phyloP scores from a whole-genome alignment of 2,113 vertebrate species.

The Hypomesus transpacificus region DNA sequence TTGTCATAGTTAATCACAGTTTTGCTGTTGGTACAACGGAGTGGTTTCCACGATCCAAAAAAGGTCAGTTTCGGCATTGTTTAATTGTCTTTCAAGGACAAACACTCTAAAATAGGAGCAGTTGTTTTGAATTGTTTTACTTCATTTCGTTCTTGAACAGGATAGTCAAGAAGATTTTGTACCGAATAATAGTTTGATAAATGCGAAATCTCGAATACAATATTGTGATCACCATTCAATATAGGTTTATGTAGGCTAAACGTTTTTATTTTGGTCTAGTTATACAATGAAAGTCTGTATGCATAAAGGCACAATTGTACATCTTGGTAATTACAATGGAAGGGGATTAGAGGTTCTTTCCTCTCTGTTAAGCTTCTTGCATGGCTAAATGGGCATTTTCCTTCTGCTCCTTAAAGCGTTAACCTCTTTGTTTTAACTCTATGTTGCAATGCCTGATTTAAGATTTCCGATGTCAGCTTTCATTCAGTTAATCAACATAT shows the following conservation, averaged over 20 bases:
- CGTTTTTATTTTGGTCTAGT: conserved; percentile 6
- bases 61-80: not conserved
- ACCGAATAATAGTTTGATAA: too few species aligned
- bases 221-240: not conserved
- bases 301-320: conserved; percentile 14
- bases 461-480: not conserved
- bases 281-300: not conserved
- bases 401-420: conserved; percentile 42
- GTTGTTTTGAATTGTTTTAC: too few species aligned
- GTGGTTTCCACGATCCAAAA: conserved; percentile 15
- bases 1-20: not conserved
- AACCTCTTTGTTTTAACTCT: conserved; percentile 33
- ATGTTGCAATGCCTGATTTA: too few species aligned
- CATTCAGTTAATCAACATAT: not conserved
- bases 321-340: conserved; percentile 59
- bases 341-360: conserved; percentile 40
- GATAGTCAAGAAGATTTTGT: too few species aligned
- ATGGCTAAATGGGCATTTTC: conserved; percentile 25
- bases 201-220: too few species aligned
- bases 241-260: not conserved
- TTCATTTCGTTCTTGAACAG: too few species aligned
- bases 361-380: conserved; percentile 50
- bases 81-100: not conserved
- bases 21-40: not conserved
- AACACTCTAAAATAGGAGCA: too few species aligned